A percentile compares a stretch with the other conserved stretches of the same genome.
Evolutionary conservation across 2,113 vertebrate species (phyloP).

Genomic region (Otis tarda): DNA sequence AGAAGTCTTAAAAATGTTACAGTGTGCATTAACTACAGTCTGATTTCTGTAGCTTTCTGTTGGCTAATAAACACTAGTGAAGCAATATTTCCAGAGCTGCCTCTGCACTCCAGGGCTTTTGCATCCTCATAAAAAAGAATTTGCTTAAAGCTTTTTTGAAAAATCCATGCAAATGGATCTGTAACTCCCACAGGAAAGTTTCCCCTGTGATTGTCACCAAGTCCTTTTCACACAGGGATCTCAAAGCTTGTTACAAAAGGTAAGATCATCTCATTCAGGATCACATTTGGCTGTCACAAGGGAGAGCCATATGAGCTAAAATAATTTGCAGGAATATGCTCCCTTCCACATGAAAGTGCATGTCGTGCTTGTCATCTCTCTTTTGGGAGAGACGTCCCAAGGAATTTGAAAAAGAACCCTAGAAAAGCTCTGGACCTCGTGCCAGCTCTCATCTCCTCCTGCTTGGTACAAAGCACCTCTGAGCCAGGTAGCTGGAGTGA

Average conservation of each 20-base stretch:
- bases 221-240: background rate
- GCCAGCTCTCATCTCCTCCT: background rate
- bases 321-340: background rate
- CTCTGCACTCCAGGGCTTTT: background rate
- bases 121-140: background rate
- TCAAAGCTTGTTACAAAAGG: background rate
- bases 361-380: background rate
- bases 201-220: background rate
- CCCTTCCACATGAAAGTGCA: background rate
- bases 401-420: background rate
- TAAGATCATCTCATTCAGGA: background rate
- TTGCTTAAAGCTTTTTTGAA: background rate
- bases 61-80: background rate
- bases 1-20: background rate
- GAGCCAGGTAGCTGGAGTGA: background rate
- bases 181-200: background rate
- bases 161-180: background rate
- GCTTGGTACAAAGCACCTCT: background rate
- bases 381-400: background rate
- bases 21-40: background rate
- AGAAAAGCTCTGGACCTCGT: background rate
- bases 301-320: background rate
- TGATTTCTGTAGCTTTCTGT: conserved; percentile 5
- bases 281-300: background rate
- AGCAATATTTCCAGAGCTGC: background rate